These are phyloP conservation scores for Diorhabda elongata DNA, from an alignment of 1,140 invertebrate species.

Conservation along the genomic window DNA sequence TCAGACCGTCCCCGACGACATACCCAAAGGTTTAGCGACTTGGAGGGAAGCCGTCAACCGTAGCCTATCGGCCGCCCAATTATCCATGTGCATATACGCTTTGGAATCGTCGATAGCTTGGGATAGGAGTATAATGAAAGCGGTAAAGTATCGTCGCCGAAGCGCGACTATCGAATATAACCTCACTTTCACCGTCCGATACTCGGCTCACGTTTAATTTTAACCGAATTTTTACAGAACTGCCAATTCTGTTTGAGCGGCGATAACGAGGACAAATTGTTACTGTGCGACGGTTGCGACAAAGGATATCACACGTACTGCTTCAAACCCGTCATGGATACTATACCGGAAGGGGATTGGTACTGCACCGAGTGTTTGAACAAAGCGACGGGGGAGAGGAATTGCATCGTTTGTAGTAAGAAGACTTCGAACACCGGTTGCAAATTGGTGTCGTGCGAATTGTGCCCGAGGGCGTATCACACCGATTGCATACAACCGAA, in stretches of 20 bases:
- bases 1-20: slow-evolving; percentile 41
- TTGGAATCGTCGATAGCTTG: slow-evolving; percentile 90
- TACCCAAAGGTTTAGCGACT: slow-evolving; percentile 68
- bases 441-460: slow-evolving; percentile 78
- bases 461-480: slow-evolving; percentile 88
- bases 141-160: slow-evolving; percentile 57
- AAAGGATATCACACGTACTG: slow-evolving; percentile 98
- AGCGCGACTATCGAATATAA: too few relatives aligned
- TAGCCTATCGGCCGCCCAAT: slow-evolving; percentile 80
- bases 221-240: slow-evolving; percentile 63
- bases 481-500: slow-evolving; percentile 88
- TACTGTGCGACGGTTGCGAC: slow-evolving; percentile 96
- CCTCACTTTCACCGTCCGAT: too few relatives aligned
- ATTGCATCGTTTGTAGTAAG: slow-evolving; percentile 86
- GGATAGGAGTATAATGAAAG: slow-evolving; percentile 99
- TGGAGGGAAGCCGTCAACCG: slow-evolving; percentile 86
- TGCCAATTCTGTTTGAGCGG: slow-evolving; percentile 95
- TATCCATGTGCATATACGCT: slow-evolving; percentile 86
- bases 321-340: slow-evolving; percentile 95
- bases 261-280: slow-evolving; percentile 91
- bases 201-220: too few relatives aligned
- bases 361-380: slow-evolving; percentile 96
- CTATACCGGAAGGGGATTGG: slow-evolving; percentile 96
- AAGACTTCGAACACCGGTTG: slow-evolving; percentile 57
- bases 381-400: slow-evolving; percentile 84